Evolutionary conservation across 2,888 invertebrate genomes (phyloP).

Genomic region (Meghimatium bilineatum): DNA sequence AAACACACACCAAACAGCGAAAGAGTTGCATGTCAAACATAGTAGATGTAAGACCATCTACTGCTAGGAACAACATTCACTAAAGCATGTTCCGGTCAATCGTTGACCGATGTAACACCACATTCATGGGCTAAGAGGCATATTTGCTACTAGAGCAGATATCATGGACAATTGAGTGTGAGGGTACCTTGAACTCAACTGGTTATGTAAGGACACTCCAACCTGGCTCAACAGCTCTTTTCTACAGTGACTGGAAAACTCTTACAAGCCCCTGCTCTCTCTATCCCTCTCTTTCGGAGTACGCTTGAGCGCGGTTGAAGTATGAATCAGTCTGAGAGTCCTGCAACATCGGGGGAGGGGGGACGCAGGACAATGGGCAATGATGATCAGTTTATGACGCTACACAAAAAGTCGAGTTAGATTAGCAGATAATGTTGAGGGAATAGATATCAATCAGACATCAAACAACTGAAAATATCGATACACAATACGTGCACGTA

Average conservation of each 20-base stretch:
- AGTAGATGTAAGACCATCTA: neutral
- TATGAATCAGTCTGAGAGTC: slow-evolving; percentile 1
- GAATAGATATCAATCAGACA: too few relatives aligned
- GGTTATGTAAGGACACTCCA: slow-evolving; percentile 38
- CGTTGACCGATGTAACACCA: neutral
- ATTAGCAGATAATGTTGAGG: neutral
- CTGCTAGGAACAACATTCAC: neutral
- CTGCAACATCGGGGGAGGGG: neutral
- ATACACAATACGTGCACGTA: too few relatives aligned
- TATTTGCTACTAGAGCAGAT: slow-evolving; percentile 12
- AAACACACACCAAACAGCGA: too few relatives aligned
- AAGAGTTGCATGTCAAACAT: neutral
- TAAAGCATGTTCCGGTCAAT: neutral
- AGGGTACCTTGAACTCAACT: slow-evolving; percentile 39
- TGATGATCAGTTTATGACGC: neutral
- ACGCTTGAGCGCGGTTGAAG: slow-evolving; percentile 32
- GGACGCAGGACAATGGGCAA: neutral
- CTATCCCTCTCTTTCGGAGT: slow-evolving; percentile 5
- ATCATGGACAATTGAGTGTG: slow-evolving; percentile 14
- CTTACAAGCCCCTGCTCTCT: slow-evolving; percentile 1
- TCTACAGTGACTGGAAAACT: slow-evolving; percentile 10
- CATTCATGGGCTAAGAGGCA: neutral
- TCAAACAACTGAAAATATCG: too few relatives aligned
- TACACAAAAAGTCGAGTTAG: too few relatives aligned
- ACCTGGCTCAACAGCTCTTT: neutral